Evolutionary conservation across 1,140 invertebrate species (phyloP).

Genomic region (Lucilia sericata): DNA sequence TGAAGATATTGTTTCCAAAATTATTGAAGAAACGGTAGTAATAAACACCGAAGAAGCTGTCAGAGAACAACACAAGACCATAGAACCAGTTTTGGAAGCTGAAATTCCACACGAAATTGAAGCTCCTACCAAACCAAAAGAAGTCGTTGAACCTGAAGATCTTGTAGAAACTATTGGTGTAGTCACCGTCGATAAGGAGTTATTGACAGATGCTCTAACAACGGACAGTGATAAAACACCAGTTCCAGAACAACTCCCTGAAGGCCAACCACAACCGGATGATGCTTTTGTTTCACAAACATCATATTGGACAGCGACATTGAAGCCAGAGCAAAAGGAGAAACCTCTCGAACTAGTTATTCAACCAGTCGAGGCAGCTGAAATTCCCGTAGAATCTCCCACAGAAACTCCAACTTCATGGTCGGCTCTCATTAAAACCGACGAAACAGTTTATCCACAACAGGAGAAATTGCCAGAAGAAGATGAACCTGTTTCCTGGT

Average conservation of each 20-base stretch:
- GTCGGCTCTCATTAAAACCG: constrained; percentile 64
- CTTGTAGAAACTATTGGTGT: no score
- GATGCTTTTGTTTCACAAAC: constrained; percentile 59
- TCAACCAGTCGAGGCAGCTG: constrained; percentile 27
- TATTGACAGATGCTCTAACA: no score
- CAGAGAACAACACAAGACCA: no score
- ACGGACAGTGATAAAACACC: no score
- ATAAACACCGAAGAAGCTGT: no score
- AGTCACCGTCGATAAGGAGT: no score
- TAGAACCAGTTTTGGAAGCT: not conserved
- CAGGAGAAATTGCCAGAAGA: not conserved
- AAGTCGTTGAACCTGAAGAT: no score
- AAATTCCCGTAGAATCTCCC: constrained; percentile 59
- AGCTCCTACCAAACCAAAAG: no score
- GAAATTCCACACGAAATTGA: no score
- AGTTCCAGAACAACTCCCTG: no score
- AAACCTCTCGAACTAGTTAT: constrained; percentile 3
- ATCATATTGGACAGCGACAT: constrained; percentile 64
- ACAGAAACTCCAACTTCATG: constrained; percentile 63
- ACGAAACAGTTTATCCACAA: constrained; percentile 52
- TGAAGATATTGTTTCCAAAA: no score
- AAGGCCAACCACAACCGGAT: not conserved
- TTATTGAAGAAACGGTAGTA: no score
- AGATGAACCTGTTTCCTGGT: constrained; percentile 51
- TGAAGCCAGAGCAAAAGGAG: constrained; percentile 51